These are phyloP conservation scores for Sciurus niger DNA, from an alignment of 2,113 vertebrate species.

Conservation along the genomic window DNA sequence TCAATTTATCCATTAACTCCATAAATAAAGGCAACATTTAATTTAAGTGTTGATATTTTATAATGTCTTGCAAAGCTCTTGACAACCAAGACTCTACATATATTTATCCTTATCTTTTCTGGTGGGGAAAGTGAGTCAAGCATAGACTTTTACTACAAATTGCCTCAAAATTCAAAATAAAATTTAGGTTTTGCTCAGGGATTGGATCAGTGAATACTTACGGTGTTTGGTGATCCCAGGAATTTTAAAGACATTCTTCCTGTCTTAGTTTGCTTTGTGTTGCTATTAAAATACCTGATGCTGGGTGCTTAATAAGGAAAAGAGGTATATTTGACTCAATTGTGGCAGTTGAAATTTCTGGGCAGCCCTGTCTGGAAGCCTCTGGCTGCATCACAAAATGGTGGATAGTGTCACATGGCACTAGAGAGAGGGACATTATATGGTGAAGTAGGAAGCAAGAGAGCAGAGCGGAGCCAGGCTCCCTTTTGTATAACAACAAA, in stretches of 20 bases:
- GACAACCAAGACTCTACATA: neutral
- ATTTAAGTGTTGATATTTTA: conserved; percentile 1
- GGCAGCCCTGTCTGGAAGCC: neutral
- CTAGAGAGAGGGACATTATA: no score
- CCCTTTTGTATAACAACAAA: neutral
- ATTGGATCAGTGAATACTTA: neutral
- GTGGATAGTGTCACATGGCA: neutral
- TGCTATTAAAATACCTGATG: neutral
- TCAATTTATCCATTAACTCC: neutral
- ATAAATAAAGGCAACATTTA: neutral
- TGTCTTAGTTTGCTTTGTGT: neutral
- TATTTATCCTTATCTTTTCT: neutral
- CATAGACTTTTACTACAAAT: neutral
- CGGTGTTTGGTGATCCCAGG: neutral
- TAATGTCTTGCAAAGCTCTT: neutral
- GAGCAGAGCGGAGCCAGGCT: neutral
- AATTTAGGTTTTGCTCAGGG: neutral
- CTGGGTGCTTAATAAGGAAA: neutral
- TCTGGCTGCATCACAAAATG: neutral
- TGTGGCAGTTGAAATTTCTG: neutral
- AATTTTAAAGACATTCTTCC: neutral
- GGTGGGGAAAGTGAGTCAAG: neutral
- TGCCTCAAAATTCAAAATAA: conserved; percentile 16
- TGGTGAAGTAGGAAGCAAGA: neutral
- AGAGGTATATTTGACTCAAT: neutral